phyloP scores from a whole-genome alignment of 2,888 invertebrate species.

The Sicus ferrugineus region DNA sequence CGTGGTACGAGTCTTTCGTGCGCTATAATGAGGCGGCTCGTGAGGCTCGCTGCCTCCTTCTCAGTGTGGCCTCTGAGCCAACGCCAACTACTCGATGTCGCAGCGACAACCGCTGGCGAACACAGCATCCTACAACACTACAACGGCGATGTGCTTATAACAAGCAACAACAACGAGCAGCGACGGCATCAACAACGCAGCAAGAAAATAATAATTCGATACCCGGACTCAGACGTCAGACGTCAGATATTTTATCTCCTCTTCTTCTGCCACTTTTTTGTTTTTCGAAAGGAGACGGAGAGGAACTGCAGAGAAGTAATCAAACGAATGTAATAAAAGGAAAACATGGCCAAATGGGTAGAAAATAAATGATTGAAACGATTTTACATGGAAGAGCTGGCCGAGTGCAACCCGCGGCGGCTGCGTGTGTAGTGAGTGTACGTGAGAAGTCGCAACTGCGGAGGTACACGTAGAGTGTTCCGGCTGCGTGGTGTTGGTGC shows the following conservation, averaged over 20 bases:
- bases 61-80: constrained; percentile 22
- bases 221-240: constrained; percentile 15
- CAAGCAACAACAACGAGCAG: constrained; percentile 9
- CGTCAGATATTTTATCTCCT: constrained; percentile 8
- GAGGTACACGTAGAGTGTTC: constrained; percentile 15
- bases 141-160: neutral
- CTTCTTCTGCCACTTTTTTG: constrained; percentile 21
- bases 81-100: neutral
- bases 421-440: constrained; percentile 15
- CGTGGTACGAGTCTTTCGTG: constrained; percentile 40
- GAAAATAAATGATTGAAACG: constrained; percentile 35
- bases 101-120: neutral
- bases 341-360: constrained; percentile 36
- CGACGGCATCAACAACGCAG: constrained; percentile 11
- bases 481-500: neutral
- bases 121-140: constrained; percentile 27
- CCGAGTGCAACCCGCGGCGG: constrained; percentile 39
- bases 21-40: neutral
- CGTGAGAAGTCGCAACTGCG: constrained; percentile 28
- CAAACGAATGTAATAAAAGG: constrained; percentile 37
- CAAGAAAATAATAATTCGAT: constrained; percentile 12
- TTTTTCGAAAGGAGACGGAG: constrained; percentile 7
- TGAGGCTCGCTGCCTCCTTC: neutral
- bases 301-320: constrained; percentile 18
- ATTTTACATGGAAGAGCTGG: constrained; percentile 39